These are phyloP conservation scores for Perognathus longimembris DNA, from an alignment of 2,113 vertebrate species.

Conservation along the genomic window DNA sequence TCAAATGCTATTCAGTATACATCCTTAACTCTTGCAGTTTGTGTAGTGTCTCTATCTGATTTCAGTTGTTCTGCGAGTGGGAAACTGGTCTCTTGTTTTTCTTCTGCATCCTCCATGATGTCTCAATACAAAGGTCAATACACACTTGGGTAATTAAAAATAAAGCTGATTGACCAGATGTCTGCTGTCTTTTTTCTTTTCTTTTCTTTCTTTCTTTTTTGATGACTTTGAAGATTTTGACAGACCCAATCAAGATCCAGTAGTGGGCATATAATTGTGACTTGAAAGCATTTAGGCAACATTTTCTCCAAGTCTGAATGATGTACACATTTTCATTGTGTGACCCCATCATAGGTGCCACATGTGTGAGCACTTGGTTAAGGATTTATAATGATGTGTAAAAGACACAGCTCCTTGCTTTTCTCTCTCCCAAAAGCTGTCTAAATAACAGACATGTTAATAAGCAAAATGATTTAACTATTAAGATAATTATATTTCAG, in stretches of 20 bases:
- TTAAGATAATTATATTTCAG: constrained; percentile 63
- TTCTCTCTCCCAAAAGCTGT: not conserved
- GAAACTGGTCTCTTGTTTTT: not conserved
- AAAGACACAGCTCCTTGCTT: constrained; percentile 35
- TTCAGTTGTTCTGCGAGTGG: not conserved
- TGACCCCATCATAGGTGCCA: not conserved
- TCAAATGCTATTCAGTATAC: constrained; percentile 7
- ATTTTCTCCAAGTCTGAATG: constrained; percentile 15
- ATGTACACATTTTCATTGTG: not conserved
- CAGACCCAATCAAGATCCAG: constrained; percentile 42
- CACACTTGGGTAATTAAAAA: constrained; percentile 58
- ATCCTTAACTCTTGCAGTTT: not conserved
- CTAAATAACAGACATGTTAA: constrained; percentile 69
- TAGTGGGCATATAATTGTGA: constrained; percentile 28
- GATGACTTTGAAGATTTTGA: constrained; percentile 41
- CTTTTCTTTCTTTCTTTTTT: not conserved
- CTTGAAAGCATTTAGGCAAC: constrained; percentile 44
- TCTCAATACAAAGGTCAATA: constrained; percentile 17
- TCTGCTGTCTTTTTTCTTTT: constrained; percentile 32
- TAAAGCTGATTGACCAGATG: constrained; percentile 68
- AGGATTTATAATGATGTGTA: constrained; percentile 56
- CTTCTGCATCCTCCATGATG: constrained; percentile 21
- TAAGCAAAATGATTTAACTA: constrained; percentile 48
- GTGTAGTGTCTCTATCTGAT: not conserved
- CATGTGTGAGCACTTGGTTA: constrained; percentile 12